Conservation (phyloP, 2,797 vertebrate species). For the Enteromius radiatus region DNA sequence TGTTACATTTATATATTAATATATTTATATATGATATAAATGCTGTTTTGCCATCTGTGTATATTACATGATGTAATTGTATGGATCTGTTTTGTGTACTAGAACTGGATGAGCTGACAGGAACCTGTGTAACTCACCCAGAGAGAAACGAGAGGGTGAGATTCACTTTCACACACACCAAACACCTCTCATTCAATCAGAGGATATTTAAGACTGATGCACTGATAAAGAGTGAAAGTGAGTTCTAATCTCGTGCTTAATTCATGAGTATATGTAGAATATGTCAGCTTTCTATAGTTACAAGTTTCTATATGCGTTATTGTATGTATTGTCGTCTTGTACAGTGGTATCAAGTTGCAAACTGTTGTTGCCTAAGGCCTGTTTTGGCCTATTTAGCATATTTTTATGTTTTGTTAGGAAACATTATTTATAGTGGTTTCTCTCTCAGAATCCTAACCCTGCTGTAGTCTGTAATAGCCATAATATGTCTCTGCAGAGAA, state of each 20-base stretch:
- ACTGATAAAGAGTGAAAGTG: conserved; percentile 25
- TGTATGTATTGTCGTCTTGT: background rate
- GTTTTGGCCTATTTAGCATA: background rate
- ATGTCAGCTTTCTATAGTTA: background rate
- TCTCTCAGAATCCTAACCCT: conserved; percentile 58
- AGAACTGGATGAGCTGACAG: conserved; percentile 65
- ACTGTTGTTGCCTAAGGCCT: background rate
- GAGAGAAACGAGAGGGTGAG: conserved; percentile 88
- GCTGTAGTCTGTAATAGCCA: conserved; percentile 55
- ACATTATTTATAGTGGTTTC: conserved; percentile 46
- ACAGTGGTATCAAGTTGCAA: background rate
- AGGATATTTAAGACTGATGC: conserved; percentile 32
- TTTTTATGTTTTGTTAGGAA: background rate
- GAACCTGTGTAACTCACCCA: conserved; percentile 80
- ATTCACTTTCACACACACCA: conserved; percentile 17
- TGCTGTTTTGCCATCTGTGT: background rate
- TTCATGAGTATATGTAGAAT: background rate
- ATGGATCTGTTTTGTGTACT: conserved; percentile 45
- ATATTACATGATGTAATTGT: conserved; percentile 34
- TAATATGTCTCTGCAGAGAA: background rate
- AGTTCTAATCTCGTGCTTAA: background rate
- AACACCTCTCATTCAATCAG: background rate
- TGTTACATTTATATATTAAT: no score
- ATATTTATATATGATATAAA: no score
- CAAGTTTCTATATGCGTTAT: background rate